Evolutionary conservation across 2,888 invertebrate species (phyloP).

Genomic region (Litoditis marina): DNA sequence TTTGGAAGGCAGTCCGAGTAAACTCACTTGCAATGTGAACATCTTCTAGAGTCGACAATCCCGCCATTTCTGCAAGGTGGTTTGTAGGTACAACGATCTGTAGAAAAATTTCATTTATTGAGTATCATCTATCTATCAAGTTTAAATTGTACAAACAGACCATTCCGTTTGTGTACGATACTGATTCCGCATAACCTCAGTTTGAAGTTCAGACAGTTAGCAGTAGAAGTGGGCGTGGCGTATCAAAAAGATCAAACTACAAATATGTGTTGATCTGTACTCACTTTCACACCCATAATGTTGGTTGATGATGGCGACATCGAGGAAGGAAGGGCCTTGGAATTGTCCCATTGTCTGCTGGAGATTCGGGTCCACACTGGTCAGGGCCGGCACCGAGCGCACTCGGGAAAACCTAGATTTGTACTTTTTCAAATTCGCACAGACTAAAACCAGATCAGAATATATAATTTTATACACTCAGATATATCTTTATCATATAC

Average conservation of each 20-base stretch:
- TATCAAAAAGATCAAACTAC: not conserved
- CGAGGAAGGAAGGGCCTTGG: conserved; percentile 42
- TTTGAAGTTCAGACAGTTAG: too few relatives aligned
- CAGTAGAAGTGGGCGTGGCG: not conserved
- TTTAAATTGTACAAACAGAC: too few relatives aligned
- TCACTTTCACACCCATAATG: conserved; percentile 38
- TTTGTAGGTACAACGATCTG: conserved; percentile 7
- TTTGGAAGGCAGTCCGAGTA: too few relatives aligned
- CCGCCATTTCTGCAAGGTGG: conserved; percentile 42
- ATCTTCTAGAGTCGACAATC: conserved; percentile 34
- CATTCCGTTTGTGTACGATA: too few relatives aligned
- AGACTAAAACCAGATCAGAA: too few relatives aligned
- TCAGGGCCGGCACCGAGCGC: conserved; percentile 28
- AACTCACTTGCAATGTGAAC: conserved; percentile 35
- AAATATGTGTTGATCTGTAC: too few relatives aligned
- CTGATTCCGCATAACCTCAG: too few relatives aligned
- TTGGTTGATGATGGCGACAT: conserved; percentile 34
- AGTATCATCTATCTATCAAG: too few relatives aligned
- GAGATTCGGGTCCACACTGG: conserved; percentile 35
- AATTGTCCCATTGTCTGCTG: conserved; percentile 48
- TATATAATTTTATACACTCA: too few relatives aligned
- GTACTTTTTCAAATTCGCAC: too few relatives aligned
- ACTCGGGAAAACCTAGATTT: conserved; percentile 33
- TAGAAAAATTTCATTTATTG: conserved; percentile 4
- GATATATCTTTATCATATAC: too few relatives aligned